Evolutionary conservation across 2,888 invertebrate genomes (phyloP).

Genomic region (Crepidodera aurea): DNA sequence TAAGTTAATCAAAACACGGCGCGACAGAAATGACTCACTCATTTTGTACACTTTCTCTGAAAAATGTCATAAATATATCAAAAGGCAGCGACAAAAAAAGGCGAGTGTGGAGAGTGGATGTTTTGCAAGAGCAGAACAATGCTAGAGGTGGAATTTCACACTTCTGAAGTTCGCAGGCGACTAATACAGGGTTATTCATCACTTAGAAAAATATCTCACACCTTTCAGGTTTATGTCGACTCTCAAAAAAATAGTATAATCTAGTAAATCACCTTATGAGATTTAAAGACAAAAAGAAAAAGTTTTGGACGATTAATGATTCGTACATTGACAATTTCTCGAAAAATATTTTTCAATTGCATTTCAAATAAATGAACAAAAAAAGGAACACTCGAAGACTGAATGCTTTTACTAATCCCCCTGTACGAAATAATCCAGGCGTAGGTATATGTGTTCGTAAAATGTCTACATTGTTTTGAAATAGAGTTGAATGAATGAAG

Average conservation of each 20-base stretch:
- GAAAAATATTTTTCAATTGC: too few species aligned
- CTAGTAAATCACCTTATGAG: too few species aligned
- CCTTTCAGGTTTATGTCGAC: too few species aligned
- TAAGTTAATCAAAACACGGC: neutral
- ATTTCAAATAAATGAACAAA: too few species aligned
- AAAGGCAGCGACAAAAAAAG: constrained; percentile 4
- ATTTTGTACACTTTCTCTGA: constrained; percentile 12
- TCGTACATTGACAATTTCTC: too few species aligned
- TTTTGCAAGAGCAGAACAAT: constrained; percentile 9
- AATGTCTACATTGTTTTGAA: neutral
- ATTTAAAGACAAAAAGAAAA: too few species aligned
- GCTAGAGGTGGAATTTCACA: constrained; percentile 9
- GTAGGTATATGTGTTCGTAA: neutral
- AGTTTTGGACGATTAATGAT: too few species aligned
- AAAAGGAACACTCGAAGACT: too few species aligned
- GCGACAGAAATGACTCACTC: neutral
- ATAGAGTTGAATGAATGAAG: neutral
- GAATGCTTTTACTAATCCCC: too few species aligned
- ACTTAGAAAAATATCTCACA: too few species aligned
- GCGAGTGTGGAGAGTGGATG: neutral
- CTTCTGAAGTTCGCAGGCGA: neutral
- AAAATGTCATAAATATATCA: constrained; percentile 14
- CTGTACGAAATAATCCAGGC: neutral
- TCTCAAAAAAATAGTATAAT: too few species aligned
- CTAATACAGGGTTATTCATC: neutral